phyloP scores from a whole-genome alignment of 2,113 vertebrate genomes.

The Eubucco bourcierii region DNA sequence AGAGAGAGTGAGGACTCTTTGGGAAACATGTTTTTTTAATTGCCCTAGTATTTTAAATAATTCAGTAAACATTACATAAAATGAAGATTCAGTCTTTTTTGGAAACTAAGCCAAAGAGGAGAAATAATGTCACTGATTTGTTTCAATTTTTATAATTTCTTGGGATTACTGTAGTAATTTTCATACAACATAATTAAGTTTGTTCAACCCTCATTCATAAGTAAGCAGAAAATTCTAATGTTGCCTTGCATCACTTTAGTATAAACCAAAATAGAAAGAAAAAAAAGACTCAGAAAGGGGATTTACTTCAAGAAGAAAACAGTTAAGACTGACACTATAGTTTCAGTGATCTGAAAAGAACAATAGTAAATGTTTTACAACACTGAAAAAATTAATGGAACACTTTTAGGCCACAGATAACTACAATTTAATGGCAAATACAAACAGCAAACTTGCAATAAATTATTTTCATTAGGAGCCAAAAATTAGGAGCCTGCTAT shows the following conservation, averaged over 20 bases:
- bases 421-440: background rate
- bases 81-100: background rate
- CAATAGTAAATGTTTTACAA: background rate
- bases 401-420: background rate
- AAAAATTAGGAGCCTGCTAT: background rate
- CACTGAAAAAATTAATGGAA: background rate
- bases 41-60: background rate
- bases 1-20: too few relatives aligned
- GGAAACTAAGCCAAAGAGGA: background rate
- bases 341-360: background rate
- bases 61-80: background rate
- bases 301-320: background rate
- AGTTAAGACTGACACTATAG: background rate
- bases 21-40: background rate
- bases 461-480: background rate
- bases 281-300: background rate
- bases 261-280: background rate
- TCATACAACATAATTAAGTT: background rate
- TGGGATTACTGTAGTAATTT: background rate
- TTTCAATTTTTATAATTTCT: background rate
- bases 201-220: background rate
- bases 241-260: background rate
- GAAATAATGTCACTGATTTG: background rate
- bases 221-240: background rate
- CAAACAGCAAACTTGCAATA: background rate